These are phyloP conservation scores for Abramis brama DNA, from an alignment of 2,113 vertebrate genomes.

Conservation along the genomic window DNA sequence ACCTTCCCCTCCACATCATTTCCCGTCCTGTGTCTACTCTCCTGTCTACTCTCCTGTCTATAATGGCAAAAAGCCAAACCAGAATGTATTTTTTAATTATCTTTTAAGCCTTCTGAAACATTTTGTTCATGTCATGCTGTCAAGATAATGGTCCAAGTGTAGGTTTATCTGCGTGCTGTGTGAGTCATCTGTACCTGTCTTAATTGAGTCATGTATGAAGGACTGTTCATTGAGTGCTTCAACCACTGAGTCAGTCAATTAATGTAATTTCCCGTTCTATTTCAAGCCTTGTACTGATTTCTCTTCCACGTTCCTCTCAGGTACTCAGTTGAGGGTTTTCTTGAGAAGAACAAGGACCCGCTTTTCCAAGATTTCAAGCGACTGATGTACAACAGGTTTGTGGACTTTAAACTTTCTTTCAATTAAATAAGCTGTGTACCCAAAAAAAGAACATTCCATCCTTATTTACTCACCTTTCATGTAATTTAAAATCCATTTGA, in stretches of 20 bases:
- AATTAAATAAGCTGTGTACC: background rate
- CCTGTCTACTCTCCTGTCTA: background rate
- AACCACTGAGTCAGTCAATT: conserved; percentile 6
- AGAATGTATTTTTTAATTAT: background rate
- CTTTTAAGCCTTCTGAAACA: background rate
- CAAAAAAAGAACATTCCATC: no score
- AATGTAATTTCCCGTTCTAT: conserved; percentile 18
- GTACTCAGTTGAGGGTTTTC: conserved; percentile 90
- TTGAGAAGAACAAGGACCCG: conserved; percentile 94
- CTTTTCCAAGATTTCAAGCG: conserved; percentile 96
- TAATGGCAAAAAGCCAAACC: background rate
- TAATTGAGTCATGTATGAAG: background rate
- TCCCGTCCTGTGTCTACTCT: background rate
- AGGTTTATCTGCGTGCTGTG: background rate
- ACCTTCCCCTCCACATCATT: background rate
- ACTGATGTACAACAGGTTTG: conserved; percentile 89
- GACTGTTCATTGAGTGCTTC: background rate
- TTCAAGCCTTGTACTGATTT: background rate
- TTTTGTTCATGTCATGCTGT: background rate
- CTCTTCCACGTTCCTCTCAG: conserved; percentile 65
- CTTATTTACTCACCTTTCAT: background rate
- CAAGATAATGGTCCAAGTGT: background rate
- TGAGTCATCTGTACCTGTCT: conserved; percentile 22
- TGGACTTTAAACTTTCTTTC: background rate
- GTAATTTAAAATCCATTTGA: background rate